Evolutionary conservation across 2,113 vertebrate species (phyloP).

Genomic region (Varanus komodoensis): DNA sequence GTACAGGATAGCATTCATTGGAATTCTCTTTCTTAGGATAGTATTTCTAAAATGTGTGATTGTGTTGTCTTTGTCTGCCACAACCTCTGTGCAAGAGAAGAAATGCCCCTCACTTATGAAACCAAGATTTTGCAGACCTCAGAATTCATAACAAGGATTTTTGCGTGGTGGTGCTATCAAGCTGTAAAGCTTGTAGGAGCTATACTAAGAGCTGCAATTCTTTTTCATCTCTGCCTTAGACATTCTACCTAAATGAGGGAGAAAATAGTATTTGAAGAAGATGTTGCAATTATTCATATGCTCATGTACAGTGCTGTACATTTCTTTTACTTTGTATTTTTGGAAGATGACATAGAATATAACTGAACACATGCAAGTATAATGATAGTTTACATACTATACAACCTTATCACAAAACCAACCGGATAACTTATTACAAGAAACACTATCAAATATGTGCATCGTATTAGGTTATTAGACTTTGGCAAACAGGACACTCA

Average conservation of each 20-base stretch:
- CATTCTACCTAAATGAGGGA: neutral
- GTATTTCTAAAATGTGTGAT: neutral
- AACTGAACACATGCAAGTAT: neutral
- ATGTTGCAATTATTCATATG: neutral
- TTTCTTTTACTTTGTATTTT: neutral
- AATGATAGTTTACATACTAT: neutral
- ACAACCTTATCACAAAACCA: neutral
- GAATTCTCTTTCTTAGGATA: neutral
- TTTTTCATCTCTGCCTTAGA: neutral
- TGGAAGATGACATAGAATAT: neutral
- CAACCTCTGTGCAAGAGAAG: neutral
- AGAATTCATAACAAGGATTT: neutral
- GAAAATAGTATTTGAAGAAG: neutral
- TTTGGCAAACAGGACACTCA: neutral
- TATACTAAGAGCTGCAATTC: neutral
- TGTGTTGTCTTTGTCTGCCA: neutral
- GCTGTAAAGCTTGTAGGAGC: neutral
- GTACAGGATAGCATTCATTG: neutral
- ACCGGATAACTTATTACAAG: neutral
- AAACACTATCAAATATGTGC: neutral
- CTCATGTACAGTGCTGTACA: no score
- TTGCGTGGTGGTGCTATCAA: neutral
- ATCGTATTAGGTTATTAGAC: neutral
- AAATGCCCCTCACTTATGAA: neutral
- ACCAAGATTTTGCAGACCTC: constrained; percentile 4